A percentile compares a stretch with the other conserved stretches of the same genome.
Evolutionary conservation across 2,113 vertebrate genomes (phyloP).

Genomic region (Anser cygnoides): DNA sequence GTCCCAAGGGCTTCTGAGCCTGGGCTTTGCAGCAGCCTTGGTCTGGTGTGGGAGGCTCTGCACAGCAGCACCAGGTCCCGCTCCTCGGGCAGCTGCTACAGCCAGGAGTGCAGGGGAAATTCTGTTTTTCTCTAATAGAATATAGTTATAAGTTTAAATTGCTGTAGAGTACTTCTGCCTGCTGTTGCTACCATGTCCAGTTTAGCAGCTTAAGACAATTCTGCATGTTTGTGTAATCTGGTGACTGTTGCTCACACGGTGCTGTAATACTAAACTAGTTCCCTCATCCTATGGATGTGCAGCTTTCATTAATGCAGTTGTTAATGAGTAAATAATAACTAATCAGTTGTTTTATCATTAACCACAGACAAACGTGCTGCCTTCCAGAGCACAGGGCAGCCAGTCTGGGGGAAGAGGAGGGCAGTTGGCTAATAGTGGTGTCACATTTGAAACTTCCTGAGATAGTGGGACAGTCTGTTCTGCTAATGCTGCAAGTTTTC

Average conservation of each 20-base stretch:
- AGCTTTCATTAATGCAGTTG: neutral
- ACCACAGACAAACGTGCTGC: neutral
- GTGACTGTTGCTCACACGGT: neutral
- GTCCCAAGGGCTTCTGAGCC: neutral
- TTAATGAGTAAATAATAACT: slow-evolving; percentile 22
- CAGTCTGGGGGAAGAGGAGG: neutral
- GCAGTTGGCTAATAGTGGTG: neutral
- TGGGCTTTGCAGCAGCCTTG: fast-evolving
- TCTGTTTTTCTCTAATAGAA: neutral
- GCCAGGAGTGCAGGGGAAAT: neutral
- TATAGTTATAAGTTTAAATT: neutral
- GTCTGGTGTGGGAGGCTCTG: neutral
- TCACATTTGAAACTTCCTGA: neutral
- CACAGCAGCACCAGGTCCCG: neutral
- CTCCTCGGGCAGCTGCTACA: neutral
- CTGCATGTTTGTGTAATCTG: neutral
- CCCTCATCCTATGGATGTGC: neutral
- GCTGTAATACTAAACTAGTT: neutral
- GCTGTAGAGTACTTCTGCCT: neutral
- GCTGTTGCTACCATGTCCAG: neutral
- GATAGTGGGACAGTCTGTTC: neutral
- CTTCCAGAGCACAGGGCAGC: neutral
- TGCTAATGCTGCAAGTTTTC: neutral
- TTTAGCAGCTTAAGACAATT: slow-evolving; percentile 10
- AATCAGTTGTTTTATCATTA: slow-evolving; percentile 32